Base-by-base conservation (phyloP, 2,797 vertebrate genomes). In the Hemitrygon akajei region DNA sequence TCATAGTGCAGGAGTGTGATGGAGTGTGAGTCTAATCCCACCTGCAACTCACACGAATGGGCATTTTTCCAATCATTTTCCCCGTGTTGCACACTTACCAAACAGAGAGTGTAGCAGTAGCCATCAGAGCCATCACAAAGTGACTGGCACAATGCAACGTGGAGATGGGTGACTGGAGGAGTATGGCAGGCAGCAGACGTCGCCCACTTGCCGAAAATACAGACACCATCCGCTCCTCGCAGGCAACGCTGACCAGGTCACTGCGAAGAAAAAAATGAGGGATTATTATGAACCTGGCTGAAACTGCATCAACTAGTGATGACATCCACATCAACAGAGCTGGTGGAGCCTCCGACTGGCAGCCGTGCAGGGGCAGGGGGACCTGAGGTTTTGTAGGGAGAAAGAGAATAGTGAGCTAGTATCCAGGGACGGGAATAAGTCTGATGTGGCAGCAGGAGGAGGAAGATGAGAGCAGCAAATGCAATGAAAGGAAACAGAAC, bases 171-270 rank as follows among this genome's bases (percentile, higher is more conserved):
- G 97, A 97, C 0, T 97, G 96, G 95, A 99, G 94, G 94, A 99
- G 96, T 95, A 99, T 98, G 94, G 98, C 97, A 3, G 98, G 98
- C 79, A 99, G 97, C 18, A 99, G 97, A 94, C 99, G 97, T 94
- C 98, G 98, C 76, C 99, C 99, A 94, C 97, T 98, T 75, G 97
- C 96, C 30, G 99, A 99, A 96, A 99, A 99, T 82, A 99, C 98
- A 0, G 98, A 99, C 95, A 99, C 20, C 10, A 97, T 98, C 95
- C 98, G 95, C 96, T 99, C 98, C 94, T 98, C 98, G 94, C 98
- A 99, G 94, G 97, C 98, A 0, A 98, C 98, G 0, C 98, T 98
- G 0, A 99, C 96, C 93, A 99, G 96, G 0, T 99, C 98, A 94
- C 98, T 99, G 95, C 2, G 92, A 95, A 93, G n/a, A 60, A 58